Evolutionary conservation across 2,113 vertebrate genomes (phyloP), one percentile per base, ranked within the genome.

Genomic region (Cervus canadensis): DNA sequence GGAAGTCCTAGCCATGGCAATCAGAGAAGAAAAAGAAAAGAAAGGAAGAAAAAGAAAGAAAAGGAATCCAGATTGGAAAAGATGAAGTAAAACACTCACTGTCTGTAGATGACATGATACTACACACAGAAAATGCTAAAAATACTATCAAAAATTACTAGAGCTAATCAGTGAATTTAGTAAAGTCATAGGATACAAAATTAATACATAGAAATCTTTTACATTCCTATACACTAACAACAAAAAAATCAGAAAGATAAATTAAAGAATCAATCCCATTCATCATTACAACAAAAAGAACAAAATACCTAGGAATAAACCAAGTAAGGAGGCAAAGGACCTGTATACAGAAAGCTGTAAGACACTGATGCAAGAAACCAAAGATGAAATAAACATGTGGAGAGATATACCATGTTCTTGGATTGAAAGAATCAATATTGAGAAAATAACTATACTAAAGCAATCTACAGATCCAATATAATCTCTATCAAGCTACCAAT

Each of bases 401-500:
- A 36, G 17, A 19, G n/a, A 21, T 0, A 10, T 19, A 21, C 64
- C 17, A 23, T 36, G n/a, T 12, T 36, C 64, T 36, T 71, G 4
- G 2, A 36, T 5, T 36, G 9, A 9, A 36, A 71, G n/a, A 71
- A 21, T 2, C 0, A 0, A 36, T 36, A 36, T 21, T 36, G 17
- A 6, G 17, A 36, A 36, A 71, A 11, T 8, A 71, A n/a, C n/a
- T 36, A 71, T 36, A 21, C 17, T 71, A 36, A 71, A 36, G n/a
- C 64, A 36, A 67, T 67, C 64, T 67, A 71, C n/a, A 71, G 33
- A 67, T 67, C 16, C 64, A 36, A 67, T 11, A 36, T 11, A 5
- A 2, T 67, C 33, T 33, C 8, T 67, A 67, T 67, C 8, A 36
- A 67, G 64, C 21, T 71, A 71, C n/a, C 64, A 36, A 5, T 21